These are phyloP conservation scores for Epinotia bilunana DNA, from an alignment of 2,888 invertebrate species.

Conservation along the genomic window DNA sequence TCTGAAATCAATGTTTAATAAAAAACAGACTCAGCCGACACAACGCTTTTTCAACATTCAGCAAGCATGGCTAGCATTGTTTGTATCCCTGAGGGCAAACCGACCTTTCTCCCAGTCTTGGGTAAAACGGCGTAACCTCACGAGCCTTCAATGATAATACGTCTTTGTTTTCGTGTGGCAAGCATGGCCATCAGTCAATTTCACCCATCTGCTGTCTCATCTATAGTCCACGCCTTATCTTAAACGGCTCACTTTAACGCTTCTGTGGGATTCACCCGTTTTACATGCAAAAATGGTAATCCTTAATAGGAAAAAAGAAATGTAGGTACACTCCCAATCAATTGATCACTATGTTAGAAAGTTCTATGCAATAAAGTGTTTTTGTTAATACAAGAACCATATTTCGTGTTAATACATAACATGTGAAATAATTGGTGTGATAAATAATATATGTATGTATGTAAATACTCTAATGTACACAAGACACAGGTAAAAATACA, in stretches of 20 bases:
- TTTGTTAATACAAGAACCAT: too few relatives aligned
- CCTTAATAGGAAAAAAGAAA: neutral
- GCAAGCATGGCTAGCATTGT: conserved; percentile 13
- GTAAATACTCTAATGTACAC: too few relatives aligned
- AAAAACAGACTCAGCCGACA: conserved; percentile 5
- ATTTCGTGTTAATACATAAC: too few relatives aligned
- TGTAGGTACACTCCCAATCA: too few relatives aligned
- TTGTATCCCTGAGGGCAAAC: conserved; percentile 9
- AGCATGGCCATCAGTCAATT: conserved; percentile 27
- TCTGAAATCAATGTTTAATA: conserved; percentile 21
- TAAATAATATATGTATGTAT: too few relatives aligned
- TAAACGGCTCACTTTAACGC: conserved; percentile 24
- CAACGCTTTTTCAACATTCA: conserved; percentile 19
- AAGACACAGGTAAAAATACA: too few relatives aligned
- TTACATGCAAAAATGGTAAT: neutral
- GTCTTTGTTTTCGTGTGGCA: neutral
- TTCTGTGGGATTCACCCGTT: conserved; percentile 17
- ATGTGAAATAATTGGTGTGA: too few relatives aligned
- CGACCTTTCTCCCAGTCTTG: neutral
- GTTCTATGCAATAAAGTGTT: too few relatives aligned
- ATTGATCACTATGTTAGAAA: too few relatives aligned
- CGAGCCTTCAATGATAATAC: neutral
- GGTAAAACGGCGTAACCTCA: neutral
- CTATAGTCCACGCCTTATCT: conserved; percentile 28
- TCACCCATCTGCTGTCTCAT: conserved; percentile 34